Conservation (phyloP, 2,113 vertebrate genomes). For the Halcyon malimbica region DNA sequence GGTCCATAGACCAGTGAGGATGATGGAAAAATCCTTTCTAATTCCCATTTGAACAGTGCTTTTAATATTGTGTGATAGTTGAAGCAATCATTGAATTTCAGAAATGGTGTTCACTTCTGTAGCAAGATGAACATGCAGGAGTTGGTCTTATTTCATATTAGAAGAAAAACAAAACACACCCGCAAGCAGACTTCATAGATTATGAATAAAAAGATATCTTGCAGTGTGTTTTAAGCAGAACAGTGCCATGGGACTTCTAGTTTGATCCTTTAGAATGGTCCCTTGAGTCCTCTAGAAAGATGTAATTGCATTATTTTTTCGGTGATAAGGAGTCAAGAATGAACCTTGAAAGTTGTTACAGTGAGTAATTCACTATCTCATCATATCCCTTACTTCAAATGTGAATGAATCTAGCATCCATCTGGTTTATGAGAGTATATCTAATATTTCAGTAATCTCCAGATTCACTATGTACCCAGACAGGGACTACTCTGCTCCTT, state of each 20-base stretch:
- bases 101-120: not conserved
- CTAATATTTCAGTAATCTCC: not conserved
- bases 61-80: not conserved
- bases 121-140: not conserved
- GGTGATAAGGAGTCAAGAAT: not conserved
- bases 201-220: not conserved
- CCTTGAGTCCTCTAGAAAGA: not conserved
- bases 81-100: slow-evolving; percentile 3
- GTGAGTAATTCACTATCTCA: not conserved
- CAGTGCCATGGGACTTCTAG: not conserved
- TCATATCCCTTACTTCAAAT: not conserved
- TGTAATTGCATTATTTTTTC: not conserved
- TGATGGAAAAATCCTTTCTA: not conserved
- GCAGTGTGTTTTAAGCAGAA: not conserved
- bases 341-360: not conserved
- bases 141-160: not conserved
- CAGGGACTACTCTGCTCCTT: not conserved
- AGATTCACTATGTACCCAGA: not conserved
- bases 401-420: not conserved
- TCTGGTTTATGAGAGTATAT: not conserved
- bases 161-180: not conserved
- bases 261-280: not conserved
- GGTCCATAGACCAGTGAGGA: not conserved
- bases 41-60: not conserved
- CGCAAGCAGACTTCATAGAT: not conserved